Evolutionary conservation across 2,797 vertebrate genomes (phyloP), one percentile per base, ranked within the genome.

Genomic region (Phalloptychus januarius): DNA sequence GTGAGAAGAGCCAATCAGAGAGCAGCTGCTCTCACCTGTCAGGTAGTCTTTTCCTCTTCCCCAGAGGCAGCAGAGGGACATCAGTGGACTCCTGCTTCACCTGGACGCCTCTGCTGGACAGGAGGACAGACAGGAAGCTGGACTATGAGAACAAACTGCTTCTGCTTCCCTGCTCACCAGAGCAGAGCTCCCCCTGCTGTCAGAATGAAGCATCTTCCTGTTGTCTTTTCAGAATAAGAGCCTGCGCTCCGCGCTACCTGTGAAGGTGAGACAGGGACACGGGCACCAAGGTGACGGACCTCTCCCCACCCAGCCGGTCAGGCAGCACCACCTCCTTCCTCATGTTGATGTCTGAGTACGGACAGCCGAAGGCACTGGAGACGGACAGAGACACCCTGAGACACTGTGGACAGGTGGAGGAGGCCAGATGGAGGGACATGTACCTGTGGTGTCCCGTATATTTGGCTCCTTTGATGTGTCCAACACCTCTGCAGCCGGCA

Each of bases 361-460:
- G 96, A 89, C 96, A 97, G 74, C 96, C 94, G 16, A 96, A 96
- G 90, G 96, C 95, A 93, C 96, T 96, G 88, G 38, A 81, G 15
- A 74, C 10, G 16, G 36, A 38, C 11, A 67, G 33, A 54, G 31
- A 31, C 46, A 45, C 6, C 16, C 58, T 63, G 11, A 36, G 33
- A 42, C 25, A 15, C 40, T 11, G 20, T 33, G 45, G 52, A 38
- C 15, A 0, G 23, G 25, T 25, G 5, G 56, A 7, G 56, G 50
- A 7, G 20, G 50, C 16, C 58, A 63, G 58, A 28, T 18, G 15
- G 7, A 18, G 31, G 13, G 56, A 77, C 25, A 36, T 8, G 40
- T 80, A 87, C 86, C 86, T 87, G 83, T 96, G 95, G 92, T 96
- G 96, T 93, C 95, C 94, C 1, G 93, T 96, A 91, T 96, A 96